phyloP scores from a whole-genome alignment of 1,140 invertebrate genomes.

The Drosophila nasuta region DNA sequence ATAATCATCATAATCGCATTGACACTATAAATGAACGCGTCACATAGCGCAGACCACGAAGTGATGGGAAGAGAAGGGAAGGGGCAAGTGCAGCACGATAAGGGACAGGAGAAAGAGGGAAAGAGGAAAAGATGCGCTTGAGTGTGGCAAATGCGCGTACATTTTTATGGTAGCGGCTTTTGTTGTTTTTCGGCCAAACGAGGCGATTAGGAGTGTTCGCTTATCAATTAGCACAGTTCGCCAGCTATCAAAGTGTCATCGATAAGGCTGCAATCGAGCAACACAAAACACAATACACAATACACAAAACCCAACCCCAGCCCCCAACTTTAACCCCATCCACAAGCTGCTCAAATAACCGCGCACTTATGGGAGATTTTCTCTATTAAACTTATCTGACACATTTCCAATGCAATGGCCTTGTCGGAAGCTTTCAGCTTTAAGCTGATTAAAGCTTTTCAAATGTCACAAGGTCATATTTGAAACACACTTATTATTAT shows the following conservation, averaged over 20 bases:
- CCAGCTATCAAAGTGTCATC: conserved; percentile 63
- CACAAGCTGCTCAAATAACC: no score
- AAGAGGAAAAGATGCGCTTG: neutral
- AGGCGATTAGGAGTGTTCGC: conserved; percentile 53
- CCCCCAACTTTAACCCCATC: neutral
- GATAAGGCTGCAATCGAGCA: conserved; percentile 52
- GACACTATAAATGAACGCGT: conserved; percentile 68
- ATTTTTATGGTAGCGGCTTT: conserved; percentile 36
- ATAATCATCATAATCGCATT: conserved; percentile 76
- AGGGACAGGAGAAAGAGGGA: neutral
- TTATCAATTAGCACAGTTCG: conserved; percentile 73
- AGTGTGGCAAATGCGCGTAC: conserved; percentile 22
- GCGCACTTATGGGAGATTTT: conserved; percentile 4
- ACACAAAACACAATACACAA: neutral
- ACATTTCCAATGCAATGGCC: conserved; percentile 1
- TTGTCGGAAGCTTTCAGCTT: neutral
- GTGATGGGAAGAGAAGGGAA: neutral
- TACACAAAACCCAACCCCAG: neutral
- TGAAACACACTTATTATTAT: no score
- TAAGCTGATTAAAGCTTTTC: conserved; percentile 11
- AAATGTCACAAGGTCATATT: conserved; percentile 5
- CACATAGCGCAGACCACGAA: neutral
- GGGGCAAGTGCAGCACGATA: neutral
- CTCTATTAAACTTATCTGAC: neutral
- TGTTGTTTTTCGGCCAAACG: conserved; percentile 42